Conservation (phyloP, 1,140 invertebrate species). For the Pomacea maculata region DNA sequence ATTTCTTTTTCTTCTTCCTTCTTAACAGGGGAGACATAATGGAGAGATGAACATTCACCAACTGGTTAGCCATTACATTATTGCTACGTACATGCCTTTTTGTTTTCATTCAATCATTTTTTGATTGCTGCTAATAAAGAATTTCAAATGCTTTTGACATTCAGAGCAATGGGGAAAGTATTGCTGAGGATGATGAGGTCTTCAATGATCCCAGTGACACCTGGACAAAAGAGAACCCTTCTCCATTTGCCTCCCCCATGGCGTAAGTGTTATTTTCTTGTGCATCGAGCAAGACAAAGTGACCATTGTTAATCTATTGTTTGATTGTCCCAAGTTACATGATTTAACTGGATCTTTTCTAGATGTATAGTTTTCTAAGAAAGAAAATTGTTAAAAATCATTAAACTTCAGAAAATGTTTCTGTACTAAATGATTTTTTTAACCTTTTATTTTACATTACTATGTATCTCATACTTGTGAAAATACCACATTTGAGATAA, state of each 20-base stretch:
- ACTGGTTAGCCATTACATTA: too few relatives aligned
- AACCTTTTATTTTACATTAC: too few relatives aligned
- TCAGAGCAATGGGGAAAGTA: slow-evolving; percentile 54
- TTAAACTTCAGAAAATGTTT: too few relatives aligned
- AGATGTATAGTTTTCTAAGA: neutral
- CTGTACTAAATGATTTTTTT: too few relatives aligned
- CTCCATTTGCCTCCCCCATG: slow-evolving; percentile 33
- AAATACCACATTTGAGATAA: too few relatives aligned
- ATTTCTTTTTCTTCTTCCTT: too few relatives aligned
- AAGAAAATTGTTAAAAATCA: neutral
- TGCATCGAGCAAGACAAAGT: neutral
- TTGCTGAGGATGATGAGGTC: slow-evolving; percentile 56
- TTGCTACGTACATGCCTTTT: too few relatives aligned
- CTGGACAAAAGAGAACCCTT: slow-evolving; percentile 53
- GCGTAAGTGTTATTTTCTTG: slow-evolving; percentile 26
- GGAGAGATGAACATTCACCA: too few relatives aligned
- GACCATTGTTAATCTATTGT: neutral
- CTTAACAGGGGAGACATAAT: too few relatives aligned
- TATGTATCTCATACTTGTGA: too few relatives aligned
- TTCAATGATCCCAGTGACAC: slow-evolving; percentile 61
- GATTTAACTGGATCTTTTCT: neutral
- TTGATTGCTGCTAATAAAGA: too few relatives aligned
- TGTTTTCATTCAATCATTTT: too few relatives aligned
- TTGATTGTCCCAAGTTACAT: neutral
- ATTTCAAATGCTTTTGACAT: neutral